phyloP scores from a whole-genome alignment of 2,797 vertebrate species.

The Meda fulgida region DNA sequence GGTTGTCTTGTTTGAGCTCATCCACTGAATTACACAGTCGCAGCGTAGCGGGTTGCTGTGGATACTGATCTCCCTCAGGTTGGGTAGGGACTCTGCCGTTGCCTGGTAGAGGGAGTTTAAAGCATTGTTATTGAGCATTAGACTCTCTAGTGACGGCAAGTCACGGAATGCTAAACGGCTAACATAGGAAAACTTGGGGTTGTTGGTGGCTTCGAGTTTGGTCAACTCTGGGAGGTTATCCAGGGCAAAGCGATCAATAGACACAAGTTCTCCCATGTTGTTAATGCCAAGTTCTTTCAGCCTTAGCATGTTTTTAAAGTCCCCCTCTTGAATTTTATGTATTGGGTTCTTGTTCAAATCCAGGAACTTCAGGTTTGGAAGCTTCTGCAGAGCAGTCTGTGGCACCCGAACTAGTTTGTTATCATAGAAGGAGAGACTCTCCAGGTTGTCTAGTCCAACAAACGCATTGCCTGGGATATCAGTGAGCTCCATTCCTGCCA shows the following conservation, averaged over 20 bases:
- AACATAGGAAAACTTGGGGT: slow-evolving; percentile 93
- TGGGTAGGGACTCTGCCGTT: slow-evolving; percentile 91
- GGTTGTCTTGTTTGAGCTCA: slow-evolving; percentile 90
- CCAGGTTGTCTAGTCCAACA: slow-evolving; percentile 93
- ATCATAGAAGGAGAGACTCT: slow-evolving; percentile 96
- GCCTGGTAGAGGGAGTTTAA: slow-evolving; percentile 91
- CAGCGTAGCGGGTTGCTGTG: slow-evolving; percentile 95
- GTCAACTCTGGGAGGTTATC: slow-evolving; percentile 97
- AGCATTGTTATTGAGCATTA: slow-evolving; percentile 97
- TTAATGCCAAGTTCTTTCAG: slow-evolving; percentile 96
- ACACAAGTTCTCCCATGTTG: slow-evolving; percentile 94
- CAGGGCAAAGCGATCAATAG: slow-evolving; percentile 88
- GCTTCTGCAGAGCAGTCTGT: slow-evolving; percentile 90
- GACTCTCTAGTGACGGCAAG: slow-evolving; percentile 91
- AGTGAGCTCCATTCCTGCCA: slow-evolving; percentile 96
- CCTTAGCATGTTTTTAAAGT: slow-evolving; percentile 94
- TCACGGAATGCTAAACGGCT: slow-evolving; percentile 90
- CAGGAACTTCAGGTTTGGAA: slow-evolving; percentile 94
- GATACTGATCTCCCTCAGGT: slow-evolving; percentile 94
- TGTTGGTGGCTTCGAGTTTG: slow-evolving; percentile 96
- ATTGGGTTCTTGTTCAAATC: slow-evolving; percentile 98
- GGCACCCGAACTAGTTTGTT: slow-evolving; percentile 90
- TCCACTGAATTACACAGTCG: slow-evolving; percentile 95
- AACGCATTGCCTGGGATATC: slow-evolving; percentile 93
- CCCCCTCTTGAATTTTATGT: slow-evolving; percentile 93